Evolutionary conservation across 2,888 invertebrate species (phyloP).

Genomic region (Cephus pygmeus): DNA sequence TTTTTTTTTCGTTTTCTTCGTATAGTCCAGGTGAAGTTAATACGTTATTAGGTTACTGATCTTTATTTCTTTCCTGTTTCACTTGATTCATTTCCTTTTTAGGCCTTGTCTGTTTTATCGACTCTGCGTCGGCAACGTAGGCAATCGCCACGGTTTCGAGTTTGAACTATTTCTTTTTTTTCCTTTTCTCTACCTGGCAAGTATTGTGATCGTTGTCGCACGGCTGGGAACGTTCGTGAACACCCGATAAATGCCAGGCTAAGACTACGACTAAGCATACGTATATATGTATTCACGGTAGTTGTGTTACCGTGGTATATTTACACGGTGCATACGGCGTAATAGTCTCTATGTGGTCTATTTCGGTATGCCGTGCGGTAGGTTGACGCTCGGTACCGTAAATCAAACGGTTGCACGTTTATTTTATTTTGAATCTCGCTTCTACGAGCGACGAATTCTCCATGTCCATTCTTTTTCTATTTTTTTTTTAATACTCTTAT

Average conservation of each 20-base stretch:
- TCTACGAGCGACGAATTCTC: constrained; percentile 36
- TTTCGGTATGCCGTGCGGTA: constrained; percentile 56
- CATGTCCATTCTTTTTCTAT: constrained; percentile 15
- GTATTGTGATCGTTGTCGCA: neutral
- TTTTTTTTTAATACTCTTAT: neutral
- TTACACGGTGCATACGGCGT: constrained; percentile 14
- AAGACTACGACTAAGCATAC: constrained; percentile 1
- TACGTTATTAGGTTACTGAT: neutral
- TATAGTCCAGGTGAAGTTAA: neutral
- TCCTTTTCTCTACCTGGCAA: constrained; percentile 30
- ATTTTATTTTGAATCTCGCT: constrained; percentile 43
- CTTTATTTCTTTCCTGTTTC: neutral
- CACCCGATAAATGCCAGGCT: constrained; percentile 24
- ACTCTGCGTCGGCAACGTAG: neutral
- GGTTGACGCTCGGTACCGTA: constrained; percentile 45
- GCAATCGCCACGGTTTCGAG: neutral
- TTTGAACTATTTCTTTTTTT: neutral
- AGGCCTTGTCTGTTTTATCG: neutral
- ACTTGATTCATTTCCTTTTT: no score
- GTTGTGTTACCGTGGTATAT: constrained; percentile 24
- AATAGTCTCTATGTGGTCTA: constrained; percentile 45
- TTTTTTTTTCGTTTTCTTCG: neutral
- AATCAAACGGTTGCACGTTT: constrained; percentile 56
- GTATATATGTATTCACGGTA: constrained; percentile 18
- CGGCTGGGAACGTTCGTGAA: constrained; percentile 13